Percentiles rank a stretch among this genome's conserved stretches.
phyloP scores from a whole-genome alignment of 2,797 vertebrate species.

The Macroramphosus scolopax region DNA sequence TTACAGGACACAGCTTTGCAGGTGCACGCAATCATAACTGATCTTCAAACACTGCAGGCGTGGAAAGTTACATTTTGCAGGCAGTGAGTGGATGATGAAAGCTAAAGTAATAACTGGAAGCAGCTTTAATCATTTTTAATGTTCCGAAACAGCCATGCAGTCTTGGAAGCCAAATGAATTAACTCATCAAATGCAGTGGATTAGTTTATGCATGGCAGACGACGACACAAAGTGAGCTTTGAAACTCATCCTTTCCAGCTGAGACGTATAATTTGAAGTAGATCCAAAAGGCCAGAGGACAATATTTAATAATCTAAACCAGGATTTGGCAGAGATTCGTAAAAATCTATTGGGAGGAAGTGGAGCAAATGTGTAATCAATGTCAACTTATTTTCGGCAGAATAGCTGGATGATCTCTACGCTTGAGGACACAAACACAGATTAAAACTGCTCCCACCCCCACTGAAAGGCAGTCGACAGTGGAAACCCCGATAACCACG shows the following conservation, averaged over 20 bases:
- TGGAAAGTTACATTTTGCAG: constrained; percentile 11
- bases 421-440: constrained; percentile 11
- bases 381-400: constrained; percentile 20
- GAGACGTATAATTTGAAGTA: constrained; percentile 12
- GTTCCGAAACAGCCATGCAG: too few species aligned
- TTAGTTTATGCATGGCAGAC: too few species aligned
- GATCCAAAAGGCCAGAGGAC: constrained; percentile 17
- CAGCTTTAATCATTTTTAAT: constrained; percentile 1
- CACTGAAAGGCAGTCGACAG: not conserved
- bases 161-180: constrained; percentile 6
- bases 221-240: too few species aligned
- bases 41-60: constrained; percentile 18
- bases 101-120: constrained; percentile 11
- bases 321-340: constrained; percentile 18
- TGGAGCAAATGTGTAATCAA: too few species aligned
- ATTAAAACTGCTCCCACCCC: constrained; percentile 7
- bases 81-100: constrained; percentile 24
- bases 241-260: constrained; percentile 17
- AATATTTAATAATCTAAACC: too few species aligned
- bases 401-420: constrained; percentile 11
- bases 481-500: constrained; percentile 10
- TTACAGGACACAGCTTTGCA: too few species aligned
- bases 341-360: constrained; percentile 5
- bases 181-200: too few species aligned
- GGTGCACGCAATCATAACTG: constrained; percentile 8